Conservation (phyloP, 2,888 invertebrate genomes). For the Sinelater perroti region DNA sequence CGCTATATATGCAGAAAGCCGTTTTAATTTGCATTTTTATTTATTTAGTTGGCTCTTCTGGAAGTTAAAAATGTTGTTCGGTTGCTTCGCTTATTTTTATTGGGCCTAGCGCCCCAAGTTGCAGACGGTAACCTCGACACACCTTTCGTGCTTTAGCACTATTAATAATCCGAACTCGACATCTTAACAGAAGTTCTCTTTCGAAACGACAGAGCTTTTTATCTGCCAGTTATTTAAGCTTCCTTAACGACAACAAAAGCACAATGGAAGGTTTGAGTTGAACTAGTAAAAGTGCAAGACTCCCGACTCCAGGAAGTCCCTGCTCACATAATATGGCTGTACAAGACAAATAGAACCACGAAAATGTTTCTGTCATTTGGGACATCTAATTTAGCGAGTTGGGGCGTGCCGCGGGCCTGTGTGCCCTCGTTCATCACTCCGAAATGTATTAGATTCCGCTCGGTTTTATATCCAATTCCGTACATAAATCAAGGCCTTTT, state of each 20-base stretch:
- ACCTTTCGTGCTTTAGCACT: neutral
- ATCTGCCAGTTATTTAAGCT: conserved; percentile 1
- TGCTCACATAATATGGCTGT: conserved; percentile 15
- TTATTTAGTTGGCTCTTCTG: neutral
- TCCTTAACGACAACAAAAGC: neutral
- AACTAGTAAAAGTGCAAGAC: conserved; percentile 6
- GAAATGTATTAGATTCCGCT: conserved; percentile 8
- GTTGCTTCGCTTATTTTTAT: neutral
- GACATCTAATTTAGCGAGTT: conserved; percentile 23
- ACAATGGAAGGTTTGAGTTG: conserved; percentile 3
- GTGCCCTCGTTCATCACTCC: conserved; percentile 16
- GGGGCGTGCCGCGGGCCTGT: conserved; percentile 10
- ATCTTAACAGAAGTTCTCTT: neutral
- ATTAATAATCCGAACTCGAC: neutral
- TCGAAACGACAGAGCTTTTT: neutral
- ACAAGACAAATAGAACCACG: conserved; percentile 25
- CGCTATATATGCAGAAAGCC: neutral
- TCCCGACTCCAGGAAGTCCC: conserved; percentile 9
- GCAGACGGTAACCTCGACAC: too few relatives aligned
- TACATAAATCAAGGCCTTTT: conserved; percentile 9
- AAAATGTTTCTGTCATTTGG: conserved; percentile 24
- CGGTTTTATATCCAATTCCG: conserved; percentile 17
- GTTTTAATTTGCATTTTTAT: neutral
- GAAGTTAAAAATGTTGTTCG: neutral
- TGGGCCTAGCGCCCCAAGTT: too few relatives aligned